phyloP scores from a whole-genome alignment of 2,888 invertebrate genomes.

The Diplolepis rosae region DNA sequence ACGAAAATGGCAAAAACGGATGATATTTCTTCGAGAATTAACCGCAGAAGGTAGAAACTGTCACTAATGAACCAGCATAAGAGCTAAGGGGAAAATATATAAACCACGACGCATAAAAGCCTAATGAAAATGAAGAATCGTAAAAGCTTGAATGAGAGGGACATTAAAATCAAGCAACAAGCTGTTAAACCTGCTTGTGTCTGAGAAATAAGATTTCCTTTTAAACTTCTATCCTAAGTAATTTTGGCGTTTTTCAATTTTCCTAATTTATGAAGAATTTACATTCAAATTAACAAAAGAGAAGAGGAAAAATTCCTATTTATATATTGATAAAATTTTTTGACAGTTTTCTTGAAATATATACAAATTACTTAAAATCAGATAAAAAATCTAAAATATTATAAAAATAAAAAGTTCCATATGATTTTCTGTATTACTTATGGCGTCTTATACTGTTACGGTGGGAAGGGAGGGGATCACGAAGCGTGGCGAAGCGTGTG shows the following conservation, averaged over 20 bases:
- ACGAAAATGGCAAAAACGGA: slow-evolving; percentile 42
- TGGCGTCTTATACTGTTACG: background rate
- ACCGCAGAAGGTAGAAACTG: slow-evolving; percentile 46
- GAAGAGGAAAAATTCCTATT: no score
- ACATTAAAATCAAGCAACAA: slow-evolving; percentile 63
- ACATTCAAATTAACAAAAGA: no score
- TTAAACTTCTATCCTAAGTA: no score
- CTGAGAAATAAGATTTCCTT: background rate
- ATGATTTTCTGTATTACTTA: no score
- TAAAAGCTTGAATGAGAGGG: slow-evolving; percentile 58
- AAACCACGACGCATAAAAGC: slow-evolving; percentile 57
- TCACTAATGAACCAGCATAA: slow-evolving; percentile 61
- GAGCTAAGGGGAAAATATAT: slow-evolving; percentile 29
- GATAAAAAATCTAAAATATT: no score
- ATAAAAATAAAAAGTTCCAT: no score
- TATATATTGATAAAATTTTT: no score
- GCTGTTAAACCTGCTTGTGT: slow-evolving; percentile 24
- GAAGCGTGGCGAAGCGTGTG: slow-evolving; percentile 68
- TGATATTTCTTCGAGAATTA: slow-evolving; percentile 38
- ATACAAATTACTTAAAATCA: no score
- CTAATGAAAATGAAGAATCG: slow-evolving; percentile 65
- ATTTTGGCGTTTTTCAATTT: no score
- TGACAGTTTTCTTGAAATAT: no score
- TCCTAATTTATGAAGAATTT: no score
- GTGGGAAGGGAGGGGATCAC: slow-evolving; percentile 57